phyloP scores from a whole-genome alignment of 2,113 vertebrate genomes.

The Acanthochromis polyacanthus region DNA sequence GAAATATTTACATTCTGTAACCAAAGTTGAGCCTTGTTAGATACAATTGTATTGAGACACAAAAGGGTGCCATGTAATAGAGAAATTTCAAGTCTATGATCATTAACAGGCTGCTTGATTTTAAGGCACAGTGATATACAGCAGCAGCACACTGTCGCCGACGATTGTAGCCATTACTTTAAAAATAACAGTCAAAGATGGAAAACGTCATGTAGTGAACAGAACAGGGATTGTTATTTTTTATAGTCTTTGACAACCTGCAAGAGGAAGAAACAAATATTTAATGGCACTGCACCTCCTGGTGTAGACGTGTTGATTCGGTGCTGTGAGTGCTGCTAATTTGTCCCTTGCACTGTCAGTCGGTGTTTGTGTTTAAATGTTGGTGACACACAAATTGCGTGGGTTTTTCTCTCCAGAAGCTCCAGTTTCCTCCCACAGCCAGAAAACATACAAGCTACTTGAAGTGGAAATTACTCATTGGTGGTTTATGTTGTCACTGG shows the following conservation, averaged over 20 bases:
- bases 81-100: neutral
- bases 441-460: slow-evolving; percentile 1
- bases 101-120: slow-evolving; percentile 38
- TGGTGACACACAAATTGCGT: slow-evolving; percentile 29
- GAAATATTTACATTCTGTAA: slow-evolving; percentile 85
- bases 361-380: slow-evolving; percentile 31
- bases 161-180: slow-evolving; percentile 28
- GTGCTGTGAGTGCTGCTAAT: slow-evolving; percentile 39
- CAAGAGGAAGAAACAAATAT: slow-evolving; percentile 49
- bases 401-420: slow-evolving; percentile 21
- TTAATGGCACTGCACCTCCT: slow-evolving; percentile 34
- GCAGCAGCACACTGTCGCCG: slow-evolving; percentile 1
- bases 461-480: neutral
- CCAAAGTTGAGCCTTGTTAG: slow-evolving; percentile 66
- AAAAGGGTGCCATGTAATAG: slow-evolving; percentile 34
- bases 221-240: slow-evolving; percentile 34
- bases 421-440: slow-evolving; percentile 30
- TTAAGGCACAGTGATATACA: neutral
- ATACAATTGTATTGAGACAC: slow-evolving; percentile 56
- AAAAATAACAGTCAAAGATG: slow-evolving; percentile 23
- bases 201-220: slow-evolving; percentile 28
- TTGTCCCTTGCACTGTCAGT: slow-evolving; percentile 49
- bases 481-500: neutral
- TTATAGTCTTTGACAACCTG: slow-evolving; percentile 46
- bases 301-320: slow-evolving; percentile 32